A percentile compares a stretch with the other conserved stretches of the same genome.
Conservation (phyloP, 2,797 vertebrate genomes). For the Choloepus didactylus region DNA sequence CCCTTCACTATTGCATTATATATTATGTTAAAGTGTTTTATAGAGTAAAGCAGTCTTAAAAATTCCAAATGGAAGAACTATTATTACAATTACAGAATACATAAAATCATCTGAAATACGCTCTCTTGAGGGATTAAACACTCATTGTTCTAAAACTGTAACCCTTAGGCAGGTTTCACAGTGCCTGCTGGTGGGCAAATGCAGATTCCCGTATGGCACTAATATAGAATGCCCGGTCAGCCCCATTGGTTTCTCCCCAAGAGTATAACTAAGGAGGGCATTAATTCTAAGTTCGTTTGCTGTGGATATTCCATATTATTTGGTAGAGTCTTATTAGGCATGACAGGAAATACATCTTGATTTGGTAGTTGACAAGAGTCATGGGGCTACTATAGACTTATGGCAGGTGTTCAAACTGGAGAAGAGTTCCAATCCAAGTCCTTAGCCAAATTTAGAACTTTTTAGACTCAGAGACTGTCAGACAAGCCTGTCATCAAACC, state of each 20-base stretch:
- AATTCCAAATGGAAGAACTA: background rate
- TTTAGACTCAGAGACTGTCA: background rate
- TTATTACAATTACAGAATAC: background rate
- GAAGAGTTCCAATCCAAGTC: background rate
- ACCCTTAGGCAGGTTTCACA: background rate
- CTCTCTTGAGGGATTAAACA: background rate
- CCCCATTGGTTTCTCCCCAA: background rate
- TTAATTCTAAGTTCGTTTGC: background rate
- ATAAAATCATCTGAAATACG: background rate
- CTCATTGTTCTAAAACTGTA: background rate
- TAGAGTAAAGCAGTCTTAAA: background rate
- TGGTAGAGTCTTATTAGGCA: background rate
- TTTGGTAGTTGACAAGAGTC: background rate
- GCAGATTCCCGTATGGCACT: background rate
- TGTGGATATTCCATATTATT: background rate
- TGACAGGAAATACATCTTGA: background rate
- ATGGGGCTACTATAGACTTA: background rate
- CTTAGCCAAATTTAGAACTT: background rate
- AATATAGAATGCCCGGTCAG: background rate
- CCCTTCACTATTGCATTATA: background rate
- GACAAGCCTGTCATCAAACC: background rate
- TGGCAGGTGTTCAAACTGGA: background rate
- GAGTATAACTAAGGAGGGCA: background rate
- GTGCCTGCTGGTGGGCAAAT: background rate
- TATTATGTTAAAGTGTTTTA: background rate